phyloP scores from a whole-genome alignment of 2,113 vertebrate genomes.

The Aplodontia rufa region DNA sequence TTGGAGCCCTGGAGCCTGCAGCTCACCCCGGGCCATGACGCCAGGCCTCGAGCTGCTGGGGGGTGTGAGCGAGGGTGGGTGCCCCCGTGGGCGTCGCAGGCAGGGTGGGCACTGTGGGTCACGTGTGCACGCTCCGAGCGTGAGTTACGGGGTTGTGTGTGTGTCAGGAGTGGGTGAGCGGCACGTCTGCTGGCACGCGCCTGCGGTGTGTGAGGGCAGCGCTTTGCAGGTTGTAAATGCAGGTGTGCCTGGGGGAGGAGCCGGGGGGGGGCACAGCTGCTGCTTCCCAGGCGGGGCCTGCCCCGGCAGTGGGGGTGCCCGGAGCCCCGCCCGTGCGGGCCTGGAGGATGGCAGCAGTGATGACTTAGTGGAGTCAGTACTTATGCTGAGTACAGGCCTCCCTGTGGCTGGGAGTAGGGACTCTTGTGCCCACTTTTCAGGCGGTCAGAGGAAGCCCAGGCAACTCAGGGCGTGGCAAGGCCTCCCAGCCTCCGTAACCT shows the following conservation, averaged over 20 bases:
- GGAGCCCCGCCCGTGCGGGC: background rate
- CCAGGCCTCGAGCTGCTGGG: too few relatives aligned
- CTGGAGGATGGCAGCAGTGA: too few relatives aligned
- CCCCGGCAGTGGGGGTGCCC: accelerated
- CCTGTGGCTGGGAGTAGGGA: background rate
- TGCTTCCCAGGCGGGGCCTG: too few relatives aligned
- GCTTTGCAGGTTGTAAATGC: background rate
- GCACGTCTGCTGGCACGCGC: background rate
- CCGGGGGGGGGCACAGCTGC: background rate
- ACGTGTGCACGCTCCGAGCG: background rate
- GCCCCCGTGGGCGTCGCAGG: background rate
- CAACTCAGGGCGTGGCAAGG: background rate
- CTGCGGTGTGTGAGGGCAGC: background rate
- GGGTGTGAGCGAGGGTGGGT: background rate
- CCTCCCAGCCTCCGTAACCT: background rate
- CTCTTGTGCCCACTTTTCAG: background rate
- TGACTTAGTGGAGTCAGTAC: too few relatives aligned
- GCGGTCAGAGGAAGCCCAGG: background rate
- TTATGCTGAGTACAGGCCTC: background rate
- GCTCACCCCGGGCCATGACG: too few relatives aligned
- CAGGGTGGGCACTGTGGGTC: background rate
- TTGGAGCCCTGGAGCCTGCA: too few relatives aligned
- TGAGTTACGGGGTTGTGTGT: background rate
- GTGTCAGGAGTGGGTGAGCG: conserved; percentile 44
- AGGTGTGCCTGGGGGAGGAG: background rate